phyloP scores from a whole-genome alignment of 2,888 invertebrate species.

The Himalopsyche japonica region DNA sequence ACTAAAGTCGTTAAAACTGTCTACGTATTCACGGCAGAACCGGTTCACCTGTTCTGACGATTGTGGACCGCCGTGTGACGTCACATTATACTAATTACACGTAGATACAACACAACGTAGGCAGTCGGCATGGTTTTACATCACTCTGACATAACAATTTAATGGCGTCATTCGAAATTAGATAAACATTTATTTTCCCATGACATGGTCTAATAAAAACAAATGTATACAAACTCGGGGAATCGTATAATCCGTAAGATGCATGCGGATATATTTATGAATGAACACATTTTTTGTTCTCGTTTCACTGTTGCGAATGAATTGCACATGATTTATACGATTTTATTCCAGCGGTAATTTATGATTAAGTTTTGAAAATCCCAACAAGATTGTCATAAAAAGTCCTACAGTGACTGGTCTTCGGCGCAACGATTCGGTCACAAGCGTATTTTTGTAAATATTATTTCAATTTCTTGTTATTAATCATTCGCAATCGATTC shows the following conservation, averaged over 20 bases:
- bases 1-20: background rate
- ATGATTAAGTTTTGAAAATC: background rate
- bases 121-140: background rate
- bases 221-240: background rate
- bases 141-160: background rate
- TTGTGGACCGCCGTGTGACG: background rate
- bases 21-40: background rate
- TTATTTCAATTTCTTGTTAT: no score
- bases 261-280: background rate
- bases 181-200: background rate
- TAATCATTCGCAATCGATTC: no score
- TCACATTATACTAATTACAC: background rate
- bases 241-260: background rate
- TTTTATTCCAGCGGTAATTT: background rate
- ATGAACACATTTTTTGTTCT: background rate
- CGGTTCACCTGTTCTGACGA: background rate
- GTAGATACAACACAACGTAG: background rate
- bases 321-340: background rate
- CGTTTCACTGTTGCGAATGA: background rate
- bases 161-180: background rate
- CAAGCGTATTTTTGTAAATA: no score
- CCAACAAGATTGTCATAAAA: background rate
- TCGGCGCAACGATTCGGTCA: no score
- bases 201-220: background rate
- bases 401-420: background rate